Evolutionary conservation across 1,140 invertebrate genomes (phyloP).

Genomic region (Drosophila navojoa): DNA sequence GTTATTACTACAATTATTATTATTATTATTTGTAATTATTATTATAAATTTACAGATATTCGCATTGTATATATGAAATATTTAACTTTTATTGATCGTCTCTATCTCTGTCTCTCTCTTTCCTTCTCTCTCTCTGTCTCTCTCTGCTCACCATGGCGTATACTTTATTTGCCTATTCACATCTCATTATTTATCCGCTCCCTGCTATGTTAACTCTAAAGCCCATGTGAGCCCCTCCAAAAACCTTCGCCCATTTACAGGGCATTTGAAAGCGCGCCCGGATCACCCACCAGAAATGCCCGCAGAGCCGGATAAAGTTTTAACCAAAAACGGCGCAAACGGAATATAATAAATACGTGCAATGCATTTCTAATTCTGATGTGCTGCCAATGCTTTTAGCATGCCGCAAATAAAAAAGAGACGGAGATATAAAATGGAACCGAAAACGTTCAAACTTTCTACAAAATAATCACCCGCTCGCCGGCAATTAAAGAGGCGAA

Average conservation of each 20-base stretch:
- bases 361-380: conserved; percentile 66
- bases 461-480: conserved; percentile 69
- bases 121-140: no score
- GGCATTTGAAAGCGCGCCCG: conserved; percentile 15
- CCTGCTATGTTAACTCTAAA: no score
- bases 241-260: background rate
- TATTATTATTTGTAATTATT: no score
- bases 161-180: no score
- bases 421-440: background rate
- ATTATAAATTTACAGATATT: no score
- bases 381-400: conserved; percentile 39
- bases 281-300: conserved; percentile 13
- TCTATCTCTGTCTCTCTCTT: no score
- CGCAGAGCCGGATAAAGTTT: conserved; percentile 53
- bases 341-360: conserved; percentile 79
- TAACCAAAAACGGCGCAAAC: conserved; percentile 64
- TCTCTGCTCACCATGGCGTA: background rate
- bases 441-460: conserved; percentile 51
- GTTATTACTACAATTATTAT: no score
- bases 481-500: conserved; percentile 70
- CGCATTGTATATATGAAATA: no score
- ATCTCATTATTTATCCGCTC: no score
- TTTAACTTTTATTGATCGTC: no score
- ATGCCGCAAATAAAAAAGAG: conserved; percentile 15
- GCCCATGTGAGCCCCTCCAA: no score